These are phyloP conservation scores for Falco berigora DNA, from an alignment of 2,797 vertebrate genomes.

Conservation along the genomic window DNA sequence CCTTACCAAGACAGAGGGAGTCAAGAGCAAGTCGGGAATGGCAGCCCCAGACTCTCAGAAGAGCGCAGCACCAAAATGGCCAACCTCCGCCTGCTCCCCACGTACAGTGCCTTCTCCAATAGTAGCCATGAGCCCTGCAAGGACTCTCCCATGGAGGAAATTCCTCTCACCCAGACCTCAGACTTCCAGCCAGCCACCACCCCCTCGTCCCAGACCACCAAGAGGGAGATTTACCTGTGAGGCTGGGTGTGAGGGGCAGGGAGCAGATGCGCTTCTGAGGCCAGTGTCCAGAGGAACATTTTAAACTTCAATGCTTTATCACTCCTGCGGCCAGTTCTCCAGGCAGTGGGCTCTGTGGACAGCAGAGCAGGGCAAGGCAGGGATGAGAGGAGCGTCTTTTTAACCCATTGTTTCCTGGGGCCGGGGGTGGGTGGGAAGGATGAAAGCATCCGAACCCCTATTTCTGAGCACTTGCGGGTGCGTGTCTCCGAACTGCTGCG, in stretches of 20 bases:
- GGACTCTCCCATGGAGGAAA: conserved; percentile 95
- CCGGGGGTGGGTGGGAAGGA: conserved; percentile 21
- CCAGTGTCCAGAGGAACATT: conserved; percentile 58
- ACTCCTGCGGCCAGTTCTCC: conserved; percentile 4
- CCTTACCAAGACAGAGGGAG: conserved; percentile 98
- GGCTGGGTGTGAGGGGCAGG: conserved; percentile 60
- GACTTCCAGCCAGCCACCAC: conserved; percentile 89
- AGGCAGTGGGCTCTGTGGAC: conserved; percentile 18
- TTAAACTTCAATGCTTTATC: conserved; percentile 55
- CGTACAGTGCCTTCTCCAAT: conserved; percentile 97
- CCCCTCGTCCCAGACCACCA: conserved; percentile 89
- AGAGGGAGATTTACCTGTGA: conserved; percentile 99
- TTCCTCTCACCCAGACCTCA: conserved; percentile 93
- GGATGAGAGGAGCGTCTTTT: conserved; percentile 54
- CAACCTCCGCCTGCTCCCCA: conserved; percentile 94
- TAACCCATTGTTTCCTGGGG: conserved; percentile 5
- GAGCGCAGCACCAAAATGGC: conserved; percentile 93
- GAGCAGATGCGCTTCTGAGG: conserved; percentile 31
- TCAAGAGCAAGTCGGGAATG: conserved; percentile 88
- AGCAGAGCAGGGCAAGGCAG: conserved; percentile 52
- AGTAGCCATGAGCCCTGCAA: conserved; percentile 91
- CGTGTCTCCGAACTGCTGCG: conserved; percentile 49
- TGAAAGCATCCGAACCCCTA: neutral
- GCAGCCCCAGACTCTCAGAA: conserved; percentile 91
- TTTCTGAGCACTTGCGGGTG: conserved; percentile 16